Conservation (phyloP, 53 echinoderm and acorn worm species). For the Actinopyga echinites region DNA sequence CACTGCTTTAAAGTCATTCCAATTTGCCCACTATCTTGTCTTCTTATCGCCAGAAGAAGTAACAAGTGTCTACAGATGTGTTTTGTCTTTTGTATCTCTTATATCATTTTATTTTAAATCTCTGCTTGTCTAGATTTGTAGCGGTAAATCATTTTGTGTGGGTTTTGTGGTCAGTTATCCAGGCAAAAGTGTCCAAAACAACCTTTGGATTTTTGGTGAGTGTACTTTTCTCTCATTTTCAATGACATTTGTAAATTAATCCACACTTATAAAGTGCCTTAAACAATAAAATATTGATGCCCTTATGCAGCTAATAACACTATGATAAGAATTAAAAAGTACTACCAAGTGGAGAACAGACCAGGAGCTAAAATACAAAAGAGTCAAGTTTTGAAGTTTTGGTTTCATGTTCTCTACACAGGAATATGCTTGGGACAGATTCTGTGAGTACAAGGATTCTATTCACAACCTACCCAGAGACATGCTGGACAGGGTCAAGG, state of each 20-base stretch:
- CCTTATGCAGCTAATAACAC: not conserved
- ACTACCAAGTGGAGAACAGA: not conserved
- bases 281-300: not conserved
- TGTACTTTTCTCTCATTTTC: not conserved
- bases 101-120: not conserved
- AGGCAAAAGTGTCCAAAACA: conserved; percentile 79
- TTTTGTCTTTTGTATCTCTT: not conserved
- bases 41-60: no score
- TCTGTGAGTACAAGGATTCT: conserved; percentile 65
- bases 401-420: conserved; percentile 24
- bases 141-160: conserved; percentile 72
- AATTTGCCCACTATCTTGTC: no score
- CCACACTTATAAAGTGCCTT: not conserved
- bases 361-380: no score
- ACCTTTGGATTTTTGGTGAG: conserved; percentile 92
- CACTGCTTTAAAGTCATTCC: no score
- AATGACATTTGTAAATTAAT: not conserved
- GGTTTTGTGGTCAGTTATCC: conserved; percentile 81
- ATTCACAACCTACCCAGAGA: conserved; percentile 63
- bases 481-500: conserved; percentile 42
- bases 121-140: conserved; percentile 63
- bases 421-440: conserved; percentile 79
- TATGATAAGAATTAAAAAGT: not conserved
- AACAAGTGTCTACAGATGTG: no score
- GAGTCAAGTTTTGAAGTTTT: no score